Percentiles rank a stretch among this genome's conserved stretches.
Conservation (phyloP, 2,797 vertebrate species). For the Muraenolepis orangiensis region DNA sequence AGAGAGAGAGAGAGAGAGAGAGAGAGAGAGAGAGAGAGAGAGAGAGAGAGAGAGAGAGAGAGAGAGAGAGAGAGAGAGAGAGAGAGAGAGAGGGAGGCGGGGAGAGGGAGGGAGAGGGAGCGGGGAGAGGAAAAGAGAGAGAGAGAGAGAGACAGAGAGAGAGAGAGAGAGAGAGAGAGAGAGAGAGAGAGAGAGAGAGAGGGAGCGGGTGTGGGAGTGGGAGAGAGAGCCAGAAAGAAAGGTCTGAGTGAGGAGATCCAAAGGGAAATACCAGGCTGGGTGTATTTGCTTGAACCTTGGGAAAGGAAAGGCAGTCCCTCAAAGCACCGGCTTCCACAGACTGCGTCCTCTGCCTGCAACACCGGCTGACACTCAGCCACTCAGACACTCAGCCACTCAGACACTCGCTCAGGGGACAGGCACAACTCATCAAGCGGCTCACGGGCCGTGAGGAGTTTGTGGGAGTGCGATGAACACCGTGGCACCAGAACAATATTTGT, state of each 20-base stretch:
- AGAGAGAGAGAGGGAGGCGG: neutral
- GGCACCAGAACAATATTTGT: neutral
- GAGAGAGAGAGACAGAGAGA: neutral
- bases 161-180: neutral
- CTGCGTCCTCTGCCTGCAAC: neutral
- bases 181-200: neutral
- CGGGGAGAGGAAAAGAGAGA: too few relatives aligned
- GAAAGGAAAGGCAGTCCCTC: neutral
- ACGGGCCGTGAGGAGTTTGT: neutral
- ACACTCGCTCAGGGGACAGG: neutral
- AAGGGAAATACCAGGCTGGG: neutral
- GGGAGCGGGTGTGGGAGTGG: neutral
- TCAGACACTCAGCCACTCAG: conserved; percentile 1
- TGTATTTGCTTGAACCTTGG: neutral
- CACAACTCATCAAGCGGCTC: neutral
- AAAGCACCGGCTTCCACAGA: neutral
- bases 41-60: neutral
- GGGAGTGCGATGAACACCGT: neutral
- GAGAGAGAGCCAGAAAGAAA: neutral
- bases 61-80: neutral
- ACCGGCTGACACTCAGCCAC: neutral
- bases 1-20: neutral
- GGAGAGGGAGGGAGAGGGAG: neutral
- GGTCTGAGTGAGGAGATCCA: neutral
- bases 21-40: neutral